Conservation (phyloP, 2,888 invertebrate genomes). For the Drosophila emarginata region DNA sequence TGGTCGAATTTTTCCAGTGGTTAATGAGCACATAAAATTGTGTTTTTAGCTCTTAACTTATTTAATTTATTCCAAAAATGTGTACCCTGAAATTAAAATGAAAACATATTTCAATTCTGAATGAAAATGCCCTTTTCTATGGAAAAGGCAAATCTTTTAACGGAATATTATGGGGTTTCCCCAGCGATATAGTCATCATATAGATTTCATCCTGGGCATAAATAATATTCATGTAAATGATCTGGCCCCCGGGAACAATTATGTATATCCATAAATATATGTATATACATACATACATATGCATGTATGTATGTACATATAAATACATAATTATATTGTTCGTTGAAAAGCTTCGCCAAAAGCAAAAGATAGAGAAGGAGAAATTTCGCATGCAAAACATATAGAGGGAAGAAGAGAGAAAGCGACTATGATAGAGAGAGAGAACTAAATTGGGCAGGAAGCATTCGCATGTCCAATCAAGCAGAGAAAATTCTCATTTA, state of each 20-base stretch:
- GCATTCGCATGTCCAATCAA: slow-evolving; percentile 23
- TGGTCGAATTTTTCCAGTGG: too few relatives aligned
- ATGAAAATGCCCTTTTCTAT: too few relatives aligned
- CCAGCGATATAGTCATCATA: not conserved
- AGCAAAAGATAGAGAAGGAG: not conserved
- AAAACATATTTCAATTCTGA: too few relatives aligned
- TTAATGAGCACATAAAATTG: too few relatives aligned
- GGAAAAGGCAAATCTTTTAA: too few relatives aligned
- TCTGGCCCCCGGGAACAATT: slow-evolving; percentile 2
- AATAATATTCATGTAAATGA: not conserved
- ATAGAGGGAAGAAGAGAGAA: not conserved
- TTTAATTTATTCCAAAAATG: too few relatives aligned
- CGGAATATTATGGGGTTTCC: not conserved
- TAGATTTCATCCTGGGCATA: not conserved
- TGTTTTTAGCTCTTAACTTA: too few relatives aligned
- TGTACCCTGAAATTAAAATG: too few relatives aligned
- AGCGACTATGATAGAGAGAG: not conserved
- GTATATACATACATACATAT: too few relatives aligned
- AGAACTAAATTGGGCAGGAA: not conserved
- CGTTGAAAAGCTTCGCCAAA: not conserved
- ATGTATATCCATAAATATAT: too few relatives aligned
- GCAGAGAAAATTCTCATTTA: slow-evolving; percentile 29
- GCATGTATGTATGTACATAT: too few relatives aligned
- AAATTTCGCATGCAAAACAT: not conserved
- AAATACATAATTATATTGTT: not conserved